phyloP scores from a whole-genome alignment of 92 coral and sea anemone species.

The Meandrina meandrites region DNA sequence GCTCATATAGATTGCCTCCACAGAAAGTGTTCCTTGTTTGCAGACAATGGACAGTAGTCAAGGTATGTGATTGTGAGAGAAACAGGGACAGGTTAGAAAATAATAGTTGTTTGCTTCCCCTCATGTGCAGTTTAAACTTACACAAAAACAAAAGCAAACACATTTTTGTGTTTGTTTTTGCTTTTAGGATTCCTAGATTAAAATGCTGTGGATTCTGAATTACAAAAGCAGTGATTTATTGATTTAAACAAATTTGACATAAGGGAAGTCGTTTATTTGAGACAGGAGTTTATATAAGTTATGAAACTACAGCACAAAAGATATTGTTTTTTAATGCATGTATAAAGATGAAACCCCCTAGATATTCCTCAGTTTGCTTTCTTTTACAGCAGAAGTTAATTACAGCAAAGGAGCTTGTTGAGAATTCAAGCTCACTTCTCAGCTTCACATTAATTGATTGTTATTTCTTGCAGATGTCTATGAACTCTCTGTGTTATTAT shows the following conservation, averaged over 20 bases:
- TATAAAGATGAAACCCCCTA: background rate
- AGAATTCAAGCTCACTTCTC: background rate
- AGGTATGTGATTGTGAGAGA: background rate
- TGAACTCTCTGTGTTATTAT: conserved; percentile 53
- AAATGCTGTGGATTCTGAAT: background rate
- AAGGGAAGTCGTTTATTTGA: background rate
- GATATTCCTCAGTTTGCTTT: background rate
- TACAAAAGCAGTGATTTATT: background rate
- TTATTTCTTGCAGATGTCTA: conserved; percentile 7
- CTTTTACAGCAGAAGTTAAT: too few relatives aligned
- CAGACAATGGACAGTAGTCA: background rate
- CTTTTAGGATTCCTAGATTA: background rate
- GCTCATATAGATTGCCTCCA: background rate
- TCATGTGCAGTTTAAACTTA: background rate
- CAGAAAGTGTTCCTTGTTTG: background rate
- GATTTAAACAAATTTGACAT: too few relatives aligned
- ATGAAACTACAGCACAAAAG: too few relatives aligned
- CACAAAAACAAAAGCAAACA: too few relatives aligned
- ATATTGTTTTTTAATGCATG: too few relatives aligned
- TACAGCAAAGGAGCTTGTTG: background rate
- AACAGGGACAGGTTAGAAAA: background rate
- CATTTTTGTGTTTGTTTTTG: background rate
- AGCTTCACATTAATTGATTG: background rate
- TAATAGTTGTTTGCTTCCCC: background rate
- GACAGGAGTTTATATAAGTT: too few relatives aligned